Evolutionary conservation across 2,888 invertebrate genomes (phyloP), one percentile per base, ranked within the genome.

Genomic region (Brachyptera putata): DNA sequence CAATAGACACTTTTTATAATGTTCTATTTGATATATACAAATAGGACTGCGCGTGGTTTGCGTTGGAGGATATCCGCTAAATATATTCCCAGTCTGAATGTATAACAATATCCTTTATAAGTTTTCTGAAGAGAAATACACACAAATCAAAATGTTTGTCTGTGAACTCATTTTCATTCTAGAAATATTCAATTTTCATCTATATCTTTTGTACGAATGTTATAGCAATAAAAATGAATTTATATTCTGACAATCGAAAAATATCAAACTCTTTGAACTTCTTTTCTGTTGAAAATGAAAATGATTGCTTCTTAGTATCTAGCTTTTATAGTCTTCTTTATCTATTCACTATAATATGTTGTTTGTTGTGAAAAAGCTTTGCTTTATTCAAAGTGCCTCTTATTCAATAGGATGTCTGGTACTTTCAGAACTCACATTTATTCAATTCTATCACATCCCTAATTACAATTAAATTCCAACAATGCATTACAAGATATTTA

Each of bases 101-200:
- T 18, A n/a, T n/a, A 16, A 53, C 53, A 53, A 53, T 53, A 16
- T 16, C 18, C 22, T 53, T 22, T 34, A 46, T 46, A 53, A 53
- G 21, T 22, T 34, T 53, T 53, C 53, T 53, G 36, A 16, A 34
- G 53, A 34, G 34, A 53, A 50, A 53, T 36, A 36, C 21, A 53
- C 53, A 53, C 53, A 53, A 53, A 53, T 53, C 53, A 53, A 53
- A 30, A 53, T 53, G 53, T 50, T 50, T 53, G 53, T 53, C 53
- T 36, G 53, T 18, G 46, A 46, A 53, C 22, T 21, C 34, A 36
- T 53, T 53, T 22, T 53, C 53, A 21, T 36, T 30, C 22, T 36
- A 34, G 36, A 22, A 34, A 21, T 36, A 34, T 18, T 21, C 18
- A 53, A 36, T 18, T 43, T 43, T 21, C 14, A 43, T 53, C 36